Evolutionary conservation across 2,797 vertebrate species (phyloP).

Genomic region (Sorex maritimensis): DNA sequence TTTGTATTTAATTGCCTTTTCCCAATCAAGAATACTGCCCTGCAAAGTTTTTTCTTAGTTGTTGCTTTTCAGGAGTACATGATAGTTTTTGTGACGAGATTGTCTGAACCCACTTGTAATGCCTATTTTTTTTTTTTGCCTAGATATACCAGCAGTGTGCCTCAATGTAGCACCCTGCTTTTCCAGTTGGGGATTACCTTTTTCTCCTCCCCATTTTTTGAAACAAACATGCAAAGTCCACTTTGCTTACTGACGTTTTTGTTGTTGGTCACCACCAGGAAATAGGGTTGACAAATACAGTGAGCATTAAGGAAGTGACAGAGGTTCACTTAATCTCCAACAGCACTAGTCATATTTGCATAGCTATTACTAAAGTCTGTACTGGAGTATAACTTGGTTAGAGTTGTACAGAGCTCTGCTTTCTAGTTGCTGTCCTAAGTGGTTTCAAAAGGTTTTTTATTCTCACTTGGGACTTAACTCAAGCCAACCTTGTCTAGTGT

Average conservation of each 20-base stretch:
- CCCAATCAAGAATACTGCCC: not conserved
- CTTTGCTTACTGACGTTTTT: slow-evolving; percentile 65
- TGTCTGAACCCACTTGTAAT: slow-evolving; percentile 26
- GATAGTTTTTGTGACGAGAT: not conserved
- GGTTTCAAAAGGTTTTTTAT: not conserved
- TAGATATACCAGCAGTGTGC: slow-evolving; percentile 17
- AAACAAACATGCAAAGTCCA: slow-evolving; percentile 56
- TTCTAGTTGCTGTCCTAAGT: slow-evolving; percentile 55
- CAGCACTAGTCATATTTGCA: slow-evolving; percentile 56
- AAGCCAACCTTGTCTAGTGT: not conserved
- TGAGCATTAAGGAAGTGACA: slow-evolving; percentile 72
- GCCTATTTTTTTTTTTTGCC: slow-evolving; percentile 68
- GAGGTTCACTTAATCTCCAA: slow-evolving; percentile 55
- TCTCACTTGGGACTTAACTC: slow-evolving; percentile 41
- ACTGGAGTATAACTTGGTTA: slow-evolving; percentile 48
- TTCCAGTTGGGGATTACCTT: slow-evolving; percentile 18
- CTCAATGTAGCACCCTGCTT: slow-evolving; percentile 39
- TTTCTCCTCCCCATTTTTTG: slow-evolving; percentile 30
- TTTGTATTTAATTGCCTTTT: not conserved
- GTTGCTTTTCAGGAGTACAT: slow-evolving; percentile 16
- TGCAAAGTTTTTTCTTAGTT: slow-evolving; percentile 36
- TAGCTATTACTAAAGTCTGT: slow-evolving; percentile 20
- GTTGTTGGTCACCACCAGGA: slow-evolving; percentile 65
- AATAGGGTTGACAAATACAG: slow-evolving; percentile 59
- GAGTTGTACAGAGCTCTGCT: not conserved